Percentiles rank a stretch among this genome's conserved stretches.
These are phyloP conservation scores for Trematocara macrostoma DNA, from an alignment of 2,113 vertebrate genomes.

Conservation along the genomic window DNA sequence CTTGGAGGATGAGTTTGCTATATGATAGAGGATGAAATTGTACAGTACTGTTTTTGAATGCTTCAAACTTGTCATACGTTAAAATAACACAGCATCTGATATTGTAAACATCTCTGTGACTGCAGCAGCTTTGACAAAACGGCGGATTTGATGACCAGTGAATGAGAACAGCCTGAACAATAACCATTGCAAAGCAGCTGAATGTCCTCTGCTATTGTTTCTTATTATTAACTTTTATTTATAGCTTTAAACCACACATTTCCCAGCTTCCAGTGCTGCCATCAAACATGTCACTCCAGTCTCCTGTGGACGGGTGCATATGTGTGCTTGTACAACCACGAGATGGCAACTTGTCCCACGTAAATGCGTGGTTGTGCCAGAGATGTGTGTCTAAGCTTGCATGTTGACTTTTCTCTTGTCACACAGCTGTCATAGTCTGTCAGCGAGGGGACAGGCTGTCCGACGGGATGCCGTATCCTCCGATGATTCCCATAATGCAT, in stretches of 20 bases:
- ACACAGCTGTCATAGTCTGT: conserved; percentile 1
- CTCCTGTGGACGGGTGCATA: background rate
- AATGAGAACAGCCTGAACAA: background rate
- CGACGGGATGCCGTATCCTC: background rate
- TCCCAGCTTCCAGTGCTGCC: background rate
- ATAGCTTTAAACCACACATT: background rate
- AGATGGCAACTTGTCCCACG: background rate
- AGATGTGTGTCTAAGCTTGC: background rate
- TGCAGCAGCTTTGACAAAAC: background rate
- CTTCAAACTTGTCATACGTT: background rate
- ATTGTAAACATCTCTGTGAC: background rate
- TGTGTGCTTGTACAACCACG: background rate
- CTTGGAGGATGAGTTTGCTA: background rate
- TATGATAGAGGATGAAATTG: background rate
- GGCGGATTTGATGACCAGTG: background rate
- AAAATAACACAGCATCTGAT: background rate
- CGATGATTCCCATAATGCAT: conserved; percentile 11
- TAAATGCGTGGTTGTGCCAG: background rate
- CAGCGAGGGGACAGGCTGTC: background rate
- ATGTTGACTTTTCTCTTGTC: background rate
- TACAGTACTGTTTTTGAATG: background rate
- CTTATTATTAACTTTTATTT: background rate
- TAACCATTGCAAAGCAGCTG: background rate
- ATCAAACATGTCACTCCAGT: background rate
- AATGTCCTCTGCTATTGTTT: background rate